Conservation (phyloP, 2,888 invertebrate genomes). For the Xiphydria camelus region DNA sequence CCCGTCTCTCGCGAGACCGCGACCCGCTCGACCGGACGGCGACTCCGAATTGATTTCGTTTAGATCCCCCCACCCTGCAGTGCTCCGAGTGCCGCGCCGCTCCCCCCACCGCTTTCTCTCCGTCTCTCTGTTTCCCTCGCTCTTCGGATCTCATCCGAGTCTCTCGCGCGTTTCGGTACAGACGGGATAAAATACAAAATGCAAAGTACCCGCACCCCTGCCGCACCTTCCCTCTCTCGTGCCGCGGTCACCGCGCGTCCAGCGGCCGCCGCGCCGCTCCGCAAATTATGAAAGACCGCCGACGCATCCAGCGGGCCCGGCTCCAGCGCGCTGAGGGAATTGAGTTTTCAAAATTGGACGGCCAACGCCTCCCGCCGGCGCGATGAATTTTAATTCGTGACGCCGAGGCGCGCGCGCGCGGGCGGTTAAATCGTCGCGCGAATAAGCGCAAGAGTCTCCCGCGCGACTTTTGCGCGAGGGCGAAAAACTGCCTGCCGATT, state of each 20-base stretch:
- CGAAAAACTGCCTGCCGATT: no score
- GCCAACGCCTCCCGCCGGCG: no score
- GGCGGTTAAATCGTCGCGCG: no score
- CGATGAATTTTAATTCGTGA: no score
- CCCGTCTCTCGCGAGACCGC: slow-evolving; percentile 26
- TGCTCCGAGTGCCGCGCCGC: slow-evolving; percentile 24
- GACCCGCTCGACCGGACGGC: slow-evolving; percentile 49
- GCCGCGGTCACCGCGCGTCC: background rate
- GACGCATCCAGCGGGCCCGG: background rate
- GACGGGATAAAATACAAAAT: slow-evolving; percentile 16
- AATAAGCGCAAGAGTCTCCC: background rate
- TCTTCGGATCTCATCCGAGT: slow-evolving; percentile 24
- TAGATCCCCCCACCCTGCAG: slow-evolving; percentile 44
- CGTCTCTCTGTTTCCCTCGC: slow-evolving; percentile 31
- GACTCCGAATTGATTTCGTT: slow-evolving; percentile 57
- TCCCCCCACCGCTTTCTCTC: slow-evolving; percentile 31
- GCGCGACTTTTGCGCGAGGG: background rate
- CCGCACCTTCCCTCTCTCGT: slow-evolving; percentile 15
- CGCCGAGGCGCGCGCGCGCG: no score
- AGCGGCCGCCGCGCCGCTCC: background rate
- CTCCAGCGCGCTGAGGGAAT: background rate
- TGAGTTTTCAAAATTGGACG: no score
- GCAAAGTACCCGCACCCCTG: slow-evolving; percentile 34
- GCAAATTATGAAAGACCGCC: no score
- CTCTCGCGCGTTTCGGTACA: slow-evolving; percentile 26